These are phyloP conservation scores for Ceratina calcarata DNA, from an alignment of 1,140 invertebrate species.

Conservation along the genomic window DNA sequence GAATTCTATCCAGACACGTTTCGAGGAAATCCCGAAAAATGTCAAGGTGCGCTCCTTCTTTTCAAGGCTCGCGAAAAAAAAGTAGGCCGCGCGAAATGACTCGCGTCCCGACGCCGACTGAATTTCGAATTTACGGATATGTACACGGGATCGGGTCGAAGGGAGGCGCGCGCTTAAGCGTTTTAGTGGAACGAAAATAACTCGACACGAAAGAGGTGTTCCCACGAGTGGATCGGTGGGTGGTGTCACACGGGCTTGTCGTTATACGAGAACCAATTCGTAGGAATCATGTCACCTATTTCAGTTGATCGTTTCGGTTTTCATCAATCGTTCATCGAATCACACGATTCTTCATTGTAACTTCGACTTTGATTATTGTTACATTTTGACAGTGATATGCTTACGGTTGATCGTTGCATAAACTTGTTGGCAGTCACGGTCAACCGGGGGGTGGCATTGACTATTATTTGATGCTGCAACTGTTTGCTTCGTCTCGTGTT, in stretches of 20 bases:
- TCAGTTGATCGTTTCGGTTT: not conserved
- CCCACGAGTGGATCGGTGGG: constrained; percentile 44
- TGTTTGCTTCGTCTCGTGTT: not conserved
- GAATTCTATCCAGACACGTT: not conserved
- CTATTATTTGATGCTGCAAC: not conserved
- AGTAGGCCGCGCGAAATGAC: constrained; percentile 41
- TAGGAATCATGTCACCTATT: constrained; percentile 29
- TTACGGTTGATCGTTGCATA: not conserved
- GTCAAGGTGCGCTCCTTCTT: constrained; percentile 26
- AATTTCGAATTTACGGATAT: constrained; percentile 59
- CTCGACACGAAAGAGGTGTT: constrained; percentile 44
- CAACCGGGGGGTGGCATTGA: not conserved
- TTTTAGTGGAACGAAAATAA: constrained; percentile 68
- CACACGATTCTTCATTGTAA: too few species aligned
- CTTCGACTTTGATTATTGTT: not conserved
- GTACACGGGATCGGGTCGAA: constrained; percentile 6
- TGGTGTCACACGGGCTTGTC: constrained; percentile 33
- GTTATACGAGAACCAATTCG: constrained; percentile 30
- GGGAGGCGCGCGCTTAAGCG: constrained; percentile 25
- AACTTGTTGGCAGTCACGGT: not conserved
- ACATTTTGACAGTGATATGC: not conserved
- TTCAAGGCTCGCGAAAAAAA: constrained; percentile 24
- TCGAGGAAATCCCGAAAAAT: not conserved
- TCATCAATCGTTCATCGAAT: not conserved
- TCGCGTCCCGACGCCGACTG: constrained; percentile 59